These are phyloP conservation scores for Listronotus bonariensis DNA, from an alignment of 1,140 invertebrate species.

Conservation along the genomic window DNA sequence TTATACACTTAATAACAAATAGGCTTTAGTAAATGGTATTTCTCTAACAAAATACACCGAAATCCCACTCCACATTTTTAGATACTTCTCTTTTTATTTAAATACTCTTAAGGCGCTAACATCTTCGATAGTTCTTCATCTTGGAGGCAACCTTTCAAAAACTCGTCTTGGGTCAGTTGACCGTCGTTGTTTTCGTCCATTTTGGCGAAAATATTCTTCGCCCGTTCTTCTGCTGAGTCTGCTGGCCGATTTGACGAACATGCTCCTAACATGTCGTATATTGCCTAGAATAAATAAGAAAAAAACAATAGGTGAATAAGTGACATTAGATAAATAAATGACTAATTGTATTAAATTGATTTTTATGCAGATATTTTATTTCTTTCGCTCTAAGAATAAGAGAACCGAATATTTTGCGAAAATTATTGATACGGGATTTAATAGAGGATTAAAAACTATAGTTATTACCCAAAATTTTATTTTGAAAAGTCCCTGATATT, in stretches of 20 bases:
- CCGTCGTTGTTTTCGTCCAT: conserved; percentile 99
- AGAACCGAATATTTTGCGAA: no score
- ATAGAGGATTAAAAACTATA: no score
- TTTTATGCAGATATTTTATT: no score
- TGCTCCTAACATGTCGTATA: conserved; percentile 97
- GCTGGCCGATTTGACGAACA: conserved; percentile 91
- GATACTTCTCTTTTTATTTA: background rate
- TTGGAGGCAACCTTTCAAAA: conserved; percentile 97
- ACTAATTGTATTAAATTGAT: no score
- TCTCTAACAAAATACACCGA: background rate
- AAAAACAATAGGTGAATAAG: no score
- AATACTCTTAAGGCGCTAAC: conserved; percentile 80
- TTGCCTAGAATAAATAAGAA: no score
- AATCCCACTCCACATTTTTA: background rate
- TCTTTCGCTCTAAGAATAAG: no score
- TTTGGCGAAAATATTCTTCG: conserved; percentile 98
- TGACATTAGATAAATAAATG: no score
- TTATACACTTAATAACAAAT: no score
- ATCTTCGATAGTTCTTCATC: conserved; percentile 97
- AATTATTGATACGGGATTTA: no score
- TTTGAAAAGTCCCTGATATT: no score
- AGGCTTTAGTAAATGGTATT: background rate
- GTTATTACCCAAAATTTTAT: no score
- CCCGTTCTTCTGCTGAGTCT: conserved; percentile 92
- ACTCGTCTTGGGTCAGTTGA: conserved; percentile 97